A percentile compares a stretch with the other conserved stretches of the same genome.
Evolutionary conservation across 2,797 vertebrate species (phyloP).

Genomic region (Pantherophis alleghaniensis): DNA sequence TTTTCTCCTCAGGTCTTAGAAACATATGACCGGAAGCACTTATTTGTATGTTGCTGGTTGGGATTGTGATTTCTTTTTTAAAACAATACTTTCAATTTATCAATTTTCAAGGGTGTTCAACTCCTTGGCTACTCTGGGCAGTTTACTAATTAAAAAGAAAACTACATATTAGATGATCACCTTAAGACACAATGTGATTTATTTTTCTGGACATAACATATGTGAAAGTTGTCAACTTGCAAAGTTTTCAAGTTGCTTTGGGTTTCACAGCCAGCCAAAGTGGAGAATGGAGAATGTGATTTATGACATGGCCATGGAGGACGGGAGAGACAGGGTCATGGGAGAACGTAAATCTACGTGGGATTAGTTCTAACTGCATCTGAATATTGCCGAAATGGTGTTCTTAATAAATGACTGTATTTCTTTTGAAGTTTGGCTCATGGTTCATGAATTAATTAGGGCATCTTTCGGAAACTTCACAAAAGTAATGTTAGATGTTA

Average conservation of each 20-base stretch:
- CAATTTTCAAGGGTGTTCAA: background rate
- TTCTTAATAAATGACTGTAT: too few relatives aligned
- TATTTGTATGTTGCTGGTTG: background rate
- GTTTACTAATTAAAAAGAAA: background rate
- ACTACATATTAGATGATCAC: background rate
- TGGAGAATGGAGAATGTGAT: too few relatives aligned
- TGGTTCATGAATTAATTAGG: too few relatives aligned
- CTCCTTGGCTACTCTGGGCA: background rate
- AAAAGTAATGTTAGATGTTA: background rate
- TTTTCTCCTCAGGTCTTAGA: background rate
- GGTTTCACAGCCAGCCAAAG: too few relatives aligned
- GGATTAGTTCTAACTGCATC: too few relatives aligned
- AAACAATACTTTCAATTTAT: background rate
- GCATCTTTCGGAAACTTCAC: too few relatives aligned
- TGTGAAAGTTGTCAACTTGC: background rate
- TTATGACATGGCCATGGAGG: too few relatives aligned
- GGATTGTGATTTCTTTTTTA: background rate
- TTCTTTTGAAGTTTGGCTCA: too few relatives aligned
- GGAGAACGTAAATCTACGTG: too few relatives aligned
- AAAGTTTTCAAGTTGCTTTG: too few relatives aligned
- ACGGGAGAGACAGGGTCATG: too few relatives aligned
- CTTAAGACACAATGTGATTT: background rate
- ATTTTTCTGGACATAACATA: background rate
- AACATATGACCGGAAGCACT: background rate
- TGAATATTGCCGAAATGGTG: too few relatives aligned